A percentile compares a stretch with the other conserved stretches of the same genome.
phyloP scores from a whole-genome alignment of 2,888 invertebrate species.

The Emmelina monodactyla region DNA sequence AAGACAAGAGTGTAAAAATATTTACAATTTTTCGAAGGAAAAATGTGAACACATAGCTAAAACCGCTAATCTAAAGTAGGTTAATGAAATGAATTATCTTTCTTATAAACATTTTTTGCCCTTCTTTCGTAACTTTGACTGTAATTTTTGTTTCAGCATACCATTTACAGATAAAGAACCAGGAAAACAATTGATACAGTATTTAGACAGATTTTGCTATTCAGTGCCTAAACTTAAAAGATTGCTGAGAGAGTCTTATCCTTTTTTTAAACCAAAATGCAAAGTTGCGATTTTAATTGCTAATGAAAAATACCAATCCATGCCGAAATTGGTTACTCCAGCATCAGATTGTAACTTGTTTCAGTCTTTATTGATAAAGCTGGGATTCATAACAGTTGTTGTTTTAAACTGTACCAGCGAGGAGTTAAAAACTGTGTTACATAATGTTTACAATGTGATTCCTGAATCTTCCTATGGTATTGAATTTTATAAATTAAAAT shows the following conservation, averaged over 20 bases:
- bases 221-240: slow-evolving; percentile 28
- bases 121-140: neutral
- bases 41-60: slow-evolving; percentile 44
- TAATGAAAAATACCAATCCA: slow-evolving; percentile 43
- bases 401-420: slow-evolving; percentile 34
- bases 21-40: slow-evolving; percentile 29
- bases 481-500: slow-evolving; percentile 17
- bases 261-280: slow-evolving; percentile 37
- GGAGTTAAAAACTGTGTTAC: slow-evolving; percentile 29
- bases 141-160: slow-evolving; percentile 26
- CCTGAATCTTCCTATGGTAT: slow-evolving; percentile 54
- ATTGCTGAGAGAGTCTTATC: too few relatives aligned
- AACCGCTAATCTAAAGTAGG: slow-evolving; percentile 21
- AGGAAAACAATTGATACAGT: slow-evolving; percentile 40
- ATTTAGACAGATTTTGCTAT: slow-evolving; percentile 35
- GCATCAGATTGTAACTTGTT: slow-evolving; percentile 46
- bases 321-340: slow-evolving; percentile 47
- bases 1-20: too few relatives aligned
- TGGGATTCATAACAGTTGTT: slow-evolving; percentile 43
- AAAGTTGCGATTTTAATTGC: slow-evolving; percentile 55
- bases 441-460: slow-evolving; percentile 28
- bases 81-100: too few relatives aligned
- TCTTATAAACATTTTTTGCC: neutral
- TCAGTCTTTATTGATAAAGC: slow-evolving; percentile 30
- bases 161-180: slow-evolving; percentile 30